Conservation (phyloP, 1,140 invertebrate species). For the Oryzaephilus surinamensis region DNA sequence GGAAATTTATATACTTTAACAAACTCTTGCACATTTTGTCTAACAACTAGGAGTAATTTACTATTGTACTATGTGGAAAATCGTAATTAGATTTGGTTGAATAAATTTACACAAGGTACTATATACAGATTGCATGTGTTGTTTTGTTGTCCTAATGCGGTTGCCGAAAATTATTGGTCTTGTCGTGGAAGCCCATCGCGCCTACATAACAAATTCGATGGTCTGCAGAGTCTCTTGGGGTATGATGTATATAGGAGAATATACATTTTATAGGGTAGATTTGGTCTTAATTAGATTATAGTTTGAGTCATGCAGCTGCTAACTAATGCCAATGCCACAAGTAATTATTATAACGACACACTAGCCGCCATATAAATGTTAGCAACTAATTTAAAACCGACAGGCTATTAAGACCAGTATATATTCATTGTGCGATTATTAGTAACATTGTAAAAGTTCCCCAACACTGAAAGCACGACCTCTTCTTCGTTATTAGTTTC, state of each 20-base stretch:
- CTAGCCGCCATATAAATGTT: no score
- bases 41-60: no score
- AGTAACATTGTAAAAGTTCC: not conserved
- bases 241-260: constrained; percentile 1
- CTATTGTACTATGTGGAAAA: no score
- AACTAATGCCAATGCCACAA: constrained; percentile 1
- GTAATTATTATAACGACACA: constrained; percentile 1
- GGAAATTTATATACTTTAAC: no score
- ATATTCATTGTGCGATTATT: not conserved
- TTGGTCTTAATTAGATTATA: constrained; percentile 4
- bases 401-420: no score
- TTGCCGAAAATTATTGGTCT: not conserved
- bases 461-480: not conserved
- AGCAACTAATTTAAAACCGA: constrained; percentile 3
- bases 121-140: no score
- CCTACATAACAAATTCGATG: no score
- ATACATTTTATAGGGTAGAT: no score
- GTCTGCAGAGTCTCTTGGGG: not conserved
- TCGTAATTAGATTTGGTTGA: no score
- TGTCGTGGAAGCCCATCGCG: not conserved
- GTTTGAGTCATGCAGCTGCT: constrained; percentile 3
- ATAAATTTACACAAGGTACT: no score
- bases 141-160: no score
- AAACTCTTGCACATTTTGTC: no score
- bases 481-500: not conserved